phyloP scores from a whole-genome alignment of 2,113 vertebrate genomes.

The Puffinus mauretanicus region DNA sequence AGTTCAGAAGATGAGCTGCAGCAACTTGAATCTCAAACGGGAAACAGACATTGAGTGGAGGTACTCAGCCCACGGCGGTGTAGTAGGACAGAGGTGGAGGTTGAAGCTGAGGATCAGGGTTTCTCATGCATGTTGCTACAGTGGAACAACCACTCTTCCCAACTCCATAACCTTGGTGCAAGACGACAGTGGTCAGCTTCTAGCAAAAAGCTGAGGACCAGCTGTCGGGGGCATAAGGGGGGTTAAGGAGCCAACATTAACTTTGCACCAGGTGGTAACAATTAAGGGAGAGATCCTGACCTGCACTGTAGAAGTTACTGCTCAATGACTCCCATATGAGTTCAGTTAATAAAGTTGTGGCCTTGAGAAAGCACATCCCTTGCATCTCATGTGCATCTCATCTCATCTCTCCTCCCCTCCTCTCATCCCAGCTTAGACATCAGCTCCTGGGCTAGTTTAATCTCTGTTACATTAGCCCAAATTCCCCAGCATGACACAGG shows the following conservation, averaged over 20 bases:
- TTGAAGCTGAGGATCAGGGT: background rate
- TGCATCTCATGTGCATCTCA: background rate
- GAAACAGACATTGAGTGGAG: background rate
- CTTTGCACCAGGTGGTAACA: slow-evolving; percentile 29
- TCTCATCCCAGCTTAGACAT: background rate
- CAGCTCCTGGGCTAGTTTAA: background rate
- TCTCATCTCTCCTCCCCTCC: background rate
- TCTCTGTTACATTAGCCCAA: background rate
- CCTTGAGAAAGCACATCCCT: background rate
- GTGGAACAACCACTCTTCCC: background rate
- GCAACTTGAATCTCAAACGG: background rate
- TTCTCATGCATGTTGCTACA: background rate
- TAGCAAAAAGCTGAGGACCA: background rate
- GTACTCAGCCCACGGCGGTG: background rate
- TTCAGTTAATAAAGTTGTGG: background rate
- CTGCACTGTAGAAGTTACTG: slow-evolving; percentile 29
- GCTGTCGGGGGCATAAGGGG: background rate
- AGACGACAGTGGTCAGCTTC: background rate
- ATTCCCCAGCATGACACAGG: background rate
- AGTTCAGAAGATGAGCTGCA: background rate
- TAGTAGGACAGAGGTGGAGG: background rate
- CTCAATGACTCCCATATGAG: slow-evolving; percentile 57
- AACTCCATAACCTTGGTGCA: background rate
- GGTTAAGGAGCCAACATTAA: background rate
- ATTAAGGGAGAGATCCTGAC: slow-evolving; percentile 7